Evolutionary conservation across 2,888 invertebrate species (phyloP), one percentile per base, ranked within the genome.

Genomic region (Meteorus cinctellus): DNA sequence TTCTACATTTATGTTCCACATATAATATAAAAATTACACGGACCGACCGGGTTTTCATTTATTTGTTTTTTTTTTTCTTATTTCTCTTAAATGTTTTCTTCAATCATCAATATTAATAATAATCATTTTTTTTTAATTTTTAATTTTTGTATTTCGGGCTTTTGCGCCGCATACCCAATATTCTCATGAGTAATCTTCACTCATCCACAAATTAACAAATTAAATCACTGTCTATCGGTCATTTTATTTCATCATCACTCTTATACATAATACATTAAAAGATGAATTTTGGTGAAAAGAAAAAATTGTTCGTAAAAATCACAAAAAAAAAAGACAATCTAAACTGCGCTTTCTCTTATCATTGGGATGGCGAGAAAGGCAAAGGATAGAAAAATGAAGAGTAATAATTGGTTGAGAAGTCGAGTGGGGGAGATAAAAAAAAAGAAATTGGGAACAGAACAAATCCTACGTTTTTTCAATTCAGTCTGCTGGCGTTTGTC

Each of bases 401-500:
- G 1, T 55, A n/a, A 19, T 19, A 19, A 24, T 24, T 2, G n/a
- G n/a, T 55, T 8, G 55, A 55, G 19, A 8, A 19, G 6, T 6
- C 19, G 16, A 48, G 16, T 2, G n/a, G n/a, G 8, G n/a, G 16
- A n/a, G 19, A 24, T 24, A 24, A 48, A 55, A 19, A 55, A 10
- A 55, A 55, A 55, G 8, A 8, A 19, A 19, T 4, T 48, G n/a
- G 59, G 60, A 27, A 73, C 27, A 41, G 62, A 66, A 60, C 62
- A 76, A 27, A 75, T 34, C 19, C 60, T 19, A 34, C 24, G 24
- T 24, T 71, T 36, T 48, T 24, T 36, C 31, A 48, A 70, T 62
- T 76, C 69, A 65, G 62, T 72, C 76, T 72, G 67, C 68, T 76
- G 68, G 74, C 55, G 67, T 60, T 74, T 92, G 91, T 48, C 94